A percentile compares a stretch with the other conserved stretches of the same genome.
phyloP scores from a whole-genome alignment of 2,888 invertebrate genomes.

The Parnassius smintheus region DNA sequence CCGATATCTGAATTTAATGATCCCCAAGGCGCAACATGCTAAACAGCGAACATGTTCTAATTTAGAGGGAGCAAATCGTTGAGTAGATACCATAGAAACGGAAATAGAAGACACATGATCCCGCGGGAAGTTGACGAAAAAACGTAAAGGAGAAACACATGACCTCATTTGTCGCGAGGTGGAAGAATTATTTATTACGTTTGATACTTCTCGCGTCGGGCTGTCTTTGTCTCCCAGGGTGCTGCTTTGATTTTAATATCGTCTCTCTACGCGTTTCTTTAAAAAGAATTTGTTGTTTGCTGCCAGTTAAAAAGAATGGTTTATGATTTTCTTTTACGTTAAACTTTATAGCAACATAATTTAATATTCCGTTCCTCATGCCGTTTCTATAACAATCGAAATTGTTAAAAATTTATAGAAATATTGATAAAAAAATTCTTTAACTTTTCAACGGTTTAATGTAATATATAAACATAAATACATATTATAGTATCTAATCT shows the following conservation, averaged over 20 bases:
- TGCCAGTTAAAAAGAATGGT: slow-evolving; percentile 15
- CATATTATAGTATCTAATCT: no score
- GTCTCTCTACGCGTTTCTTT: slow-evolving; percentile 45
- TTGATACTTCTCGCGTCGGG: slow-evolving; percentile 69
- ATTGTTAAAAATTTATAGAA: no score
- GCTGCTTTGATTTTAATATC: slow-evolving; percentile 61
- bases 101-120: slow-evolving; percentile 80
- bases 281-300: slow-evolving; percentile 43
- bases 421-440: no score
- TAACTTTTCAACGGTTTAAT: no score
- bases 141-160: slow-evolving; percentile 78
- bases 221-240: slow-evolving; percentile 58
- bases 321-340: slow-evolving; percentile 19
- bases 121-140: slow-evolving; percentile 76
- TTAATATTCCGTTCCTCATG: slow-evolving; percentile 8
- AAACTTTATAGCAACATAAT: slow-evolving; percentile 18
- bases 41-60: slow-evolving; percentile 78
- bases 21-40: slow-evolving; percentile 71
- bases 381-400: no score
- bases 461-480: no score
- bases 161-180: slow-evolving; percentile 78
- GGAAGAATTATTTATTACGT: slow-evolving; percentile 77
- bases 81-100: slow-evolving; percentile 71
- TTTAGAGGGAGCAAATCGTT: slow-evolving; percentile 77
- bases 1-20: slow-evolving; percentile 63